Evolutionary conservation across 1,140 invertebrate genomes (phyloP), one percentile per base, ranked within the genome.

Genomic region (Babylonia areolata): DNA sequence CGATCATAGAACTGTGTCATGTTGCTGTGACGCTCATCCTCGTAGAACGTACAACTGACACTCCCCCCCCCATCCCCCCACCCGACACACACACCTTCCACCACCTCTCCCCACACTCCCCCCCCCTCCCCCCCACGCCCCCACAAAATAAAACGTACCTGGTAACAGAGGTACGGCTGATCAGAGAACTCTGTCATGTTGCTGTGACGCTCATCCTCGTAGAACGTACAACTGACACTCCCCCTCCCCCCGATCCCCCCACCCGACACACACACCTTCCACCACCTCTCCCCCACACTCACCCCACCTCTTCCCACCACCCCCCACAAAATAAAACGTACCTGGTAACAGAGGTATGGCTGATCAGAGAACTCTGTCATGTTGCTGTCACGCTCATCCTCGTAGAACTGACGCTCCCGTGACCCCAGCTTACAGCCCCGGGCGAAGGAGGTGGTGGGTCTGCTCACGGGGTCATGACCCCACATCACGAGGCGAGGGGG

Each of bases 361-460:
- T 85, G 81, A 1, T 81, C 40, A n/a, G 51, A 64, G 42, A 90
- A 89, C 33, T 88, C 82, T 33, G 85, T 58, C 84, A 88, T 89
- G 31, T 86, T 81, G n/a, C 82, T 79, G n/a, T 77, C 54, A 46
- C 83, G 81, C 23, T 88, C 51, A 20, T 85, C 87, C 77, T 91
- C 88, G 46, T 89, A 90, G 35, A 81, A 71, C 33, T 78, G 84
- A 20, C 89, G 71, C 79, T 91, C 89, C 73, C 82, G 86, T 81
- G 89, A 89, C 89, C 89, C 90, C 6, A 90, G 79, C 0, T 88
- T 88, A 15, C 88, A 88, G 17, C 89, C 75, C 42, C 87, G 80
- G 28, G 86, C 71, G 85, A 86, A 87, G n/a, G 88, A 84, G 28
- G 85, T 85, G 23, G 90, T 91, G 40, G 90, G 89, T 64, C 88